Evolutionary conservation across 2,797 vertebrate genomes (phyloP).

Genomic region (Allobates femoralis): DNA sequence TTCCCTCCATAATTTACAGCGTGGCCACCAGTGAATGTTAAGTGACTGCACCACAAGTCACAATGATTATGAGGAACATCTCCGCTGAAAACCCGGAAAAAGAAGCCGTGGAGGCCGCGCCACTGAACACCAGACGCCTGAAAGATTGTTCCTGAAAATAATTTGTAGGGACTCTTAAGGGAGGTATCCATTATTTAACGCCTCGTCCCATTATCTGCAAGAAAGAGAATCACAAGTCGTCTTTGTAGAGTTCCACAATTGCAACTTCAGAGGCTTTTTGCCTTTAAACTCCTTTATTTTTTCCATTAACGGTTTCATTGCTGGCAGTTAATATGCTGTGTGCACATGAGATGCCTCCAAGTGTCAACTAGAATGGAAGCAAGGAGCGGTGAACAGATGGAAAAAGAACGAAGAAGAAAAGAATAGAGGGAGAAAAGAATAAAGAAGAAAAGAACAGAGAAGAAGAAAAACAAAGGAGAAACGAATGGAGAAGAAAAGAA

Average conservation of each 20-base stretch:
- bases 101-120: neutral
- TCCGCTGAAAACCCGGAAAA: constrained; percentile 15
- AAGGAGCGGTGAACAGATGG: no score
- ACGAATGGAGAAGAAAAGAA: no score
- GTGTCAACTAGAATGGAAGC: neutral
- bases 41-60: constrained; percentile 45
- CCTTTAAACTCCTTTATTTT: constrained; percentile 25
- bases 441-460: no score
- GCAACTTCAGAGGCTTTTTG: neutral
- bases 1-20: constrained; percentile 56
- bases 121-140: neutral
- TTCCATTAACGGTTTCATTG: constrained; percentile 1
- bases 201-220: constrained; percentile 55
- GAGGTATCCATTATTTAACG: constrained; percentile 55
- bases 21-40: constrained; percentile 1
- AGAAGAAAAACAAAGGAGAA: no score
- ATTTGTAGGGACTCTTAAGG: constrained; percentile 55
- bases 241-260: constrained; percentile 33
- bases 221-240: constrained; percentile 39
- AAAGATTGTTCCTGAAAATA: constrained; percentile 48
- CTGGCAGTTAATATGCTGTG: neutral
- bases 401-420: no score
- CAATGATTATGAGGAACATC: constrained; percentile 49
- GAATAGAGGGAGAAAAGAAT: no score
- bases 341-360: neutral